Evolutionary conservation across 2,888 invertebrate genomes (phyloP), one percentile per base, ranked within the genome.

Genomic region (Eremobia ochroleuca): DNA sequence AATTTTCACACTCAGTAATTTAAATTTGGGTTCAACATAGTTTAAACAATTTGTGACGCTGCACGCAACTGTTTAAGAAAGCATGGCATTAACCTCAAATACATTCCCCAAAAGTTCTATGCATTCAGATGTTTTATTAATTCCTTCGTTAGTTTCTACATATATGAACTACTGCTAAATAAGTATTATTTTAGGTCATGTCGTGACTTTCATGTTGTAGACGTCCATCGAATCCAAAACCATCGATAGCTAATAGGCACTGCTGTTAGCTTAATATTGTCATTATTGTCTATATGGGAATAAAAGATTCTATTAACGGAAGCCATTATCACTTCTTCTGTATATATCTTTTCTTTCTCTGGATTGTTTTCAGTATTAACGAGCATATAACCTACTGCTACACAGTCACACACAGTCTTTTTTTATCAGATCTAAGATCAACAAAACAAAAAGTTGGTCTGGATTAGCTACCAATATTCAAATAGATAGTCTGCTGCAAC

Each of bases 401-500:
- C 8, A n/a, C 21, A 43, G 9, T 31, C 21, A 21, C n/a, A 31
- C 31, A 40, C 40, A 25, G 6, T 46, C 2, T 62, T 58, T 62
- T 58, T 67, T 21, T 62, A 34, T 1, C 13, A 69, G 11, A 52
- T 52, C 9, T 55, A 25, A 58, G 13, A 58, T 49, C 28, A 68
- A 58, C 13, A 52, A 64, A 81, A 65, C 25, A 62, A 70, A 61
- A 58, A 46, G 0, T 62, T 34, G 34, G 3, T 34, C 25, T 37
- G 4, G 18, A 28, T 52, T 69, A 52, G 18, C 68, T 64, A 34
- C 61, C 43, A 70, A 78, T 61, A 81, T 78, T 80, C n/a, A 58
- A 78, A 83, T 82, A 67, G 62, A 49, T 74, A 79, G 61, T 76
- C 69, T 82, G 66, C 77, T 85, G 82, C 75, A 82, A 88, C 86